Percentiles rank a stretch among this genome's conserved stretches.
These are phyloP conservation scores for Clarias magur DNA, from an alignment of 2,113 vertebrate species.

Conservation along the genomic window DNA sequence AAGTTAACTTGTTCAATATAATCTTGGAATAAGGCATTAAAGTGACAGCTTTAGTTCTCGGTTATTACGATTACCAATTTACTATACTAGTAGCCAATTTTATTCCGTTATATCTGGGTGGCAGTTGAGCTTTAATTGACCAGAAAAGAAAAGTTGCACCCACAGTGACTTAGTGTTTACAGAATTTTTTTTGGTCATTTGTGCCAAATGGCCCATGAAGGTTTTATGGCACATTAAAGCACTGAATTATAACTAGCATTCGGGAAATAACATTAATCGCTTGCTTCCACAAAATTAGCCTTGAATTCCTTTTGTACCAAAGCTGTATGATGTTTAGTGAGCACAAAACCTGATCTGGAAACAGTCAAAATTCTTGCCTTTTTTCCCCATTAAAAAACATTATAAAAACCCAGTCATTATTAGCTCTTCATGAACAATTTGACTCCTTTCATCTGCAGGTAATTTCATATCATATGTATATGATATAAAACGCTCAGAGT, in stretches of 20 bases:
- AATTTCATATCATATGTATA: too few relatives aligned
- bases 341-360: background rate
- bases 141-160: background rate
- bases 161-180: background rate
- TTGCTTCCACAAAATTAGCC: background rate
- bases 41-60: background rate
- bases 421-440: background rate
- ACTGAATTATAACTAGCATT: background rate
- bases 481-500: too few relatives aligned
- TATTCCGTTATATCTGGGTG: background rate
- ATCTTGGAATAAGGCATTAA: background rate
- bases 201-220: background rate
- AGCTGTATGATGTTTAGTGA: background rate
- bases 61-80: background rate
- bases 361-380: background rate
- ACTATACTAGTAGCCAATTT: background rate
- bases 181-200: background rate
- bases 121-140: background rate
- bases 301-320: background rate
- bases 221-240: background rate
- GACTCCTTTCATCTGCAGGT: background rate
- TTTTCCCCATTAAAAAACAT: background rate
- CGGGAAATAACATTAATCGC: background rate
- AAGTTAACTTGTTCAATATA: background rate
- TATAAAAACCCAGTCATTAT: background rate